Base-by-base conservation (phyloP, 2,797 vertebrate genomes). In the Smutsia temminckii region DNA sequence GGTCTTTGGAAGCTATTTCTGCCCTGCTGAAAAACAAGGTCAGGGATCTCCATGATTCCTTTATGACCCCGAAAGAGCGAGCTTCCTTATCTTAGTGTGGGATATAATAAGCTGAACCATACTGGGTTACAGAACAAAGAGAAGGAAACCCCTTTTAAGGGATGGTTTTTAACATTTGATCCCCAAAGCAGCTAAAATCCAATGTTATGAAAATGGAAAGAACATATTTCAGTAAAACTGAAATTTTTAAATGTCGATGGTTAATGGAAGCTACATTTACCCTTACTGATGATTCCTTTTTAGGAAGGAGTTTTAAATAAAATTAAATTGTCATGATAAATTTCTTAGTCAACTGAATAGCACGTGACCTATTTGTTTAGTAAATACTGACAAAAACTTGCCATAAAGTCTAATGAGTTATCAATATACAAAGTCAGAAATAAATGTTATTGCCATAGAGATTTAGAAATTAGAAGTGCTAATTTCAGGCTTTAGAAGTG, bases 231-330 rank as follows among this genome's bases (percentile, higher is more conserved):
- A 42, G 51, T 85, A 46, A 83, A 83, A 87, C 25, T 89, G 95
- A 68, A 74, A 94, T 96, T 97, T 97, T 72, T 69, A 96, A 96
- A 96, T 86, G 89, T 94, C 96, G 89, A n/a, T 95, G 85, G 74
- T 63, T 93, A 87, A 75, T 75, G 83, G 74, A 86, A 83, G n/a
- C 64, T 71, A 34, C 0, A 21, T 17, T 75, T 2, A 57, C 17
- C 71, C 61, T n/a, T 95, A 96, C 49, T 3, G 72, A 95, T 94
- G 57, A 87, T 89, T 95, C 91, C 57, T 91, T 90, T 93, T 84
- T 63, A 59, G 85, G 46, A 71, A 85, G 55, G 85, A 85, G 46
- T 46, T 75, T 74, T 90, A 84, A 49, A 27, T 63, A 75, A 91
- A 94, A 79, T 92, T 85, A 89, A 84, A 46, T 93, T 49, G 37